Percentiles rank a stretch among this genome's conserved stretches.
phyloP scores from a whole-genome alignment of 2,113 vertebrate species.

The Gadus macrocephalus region DNA sequence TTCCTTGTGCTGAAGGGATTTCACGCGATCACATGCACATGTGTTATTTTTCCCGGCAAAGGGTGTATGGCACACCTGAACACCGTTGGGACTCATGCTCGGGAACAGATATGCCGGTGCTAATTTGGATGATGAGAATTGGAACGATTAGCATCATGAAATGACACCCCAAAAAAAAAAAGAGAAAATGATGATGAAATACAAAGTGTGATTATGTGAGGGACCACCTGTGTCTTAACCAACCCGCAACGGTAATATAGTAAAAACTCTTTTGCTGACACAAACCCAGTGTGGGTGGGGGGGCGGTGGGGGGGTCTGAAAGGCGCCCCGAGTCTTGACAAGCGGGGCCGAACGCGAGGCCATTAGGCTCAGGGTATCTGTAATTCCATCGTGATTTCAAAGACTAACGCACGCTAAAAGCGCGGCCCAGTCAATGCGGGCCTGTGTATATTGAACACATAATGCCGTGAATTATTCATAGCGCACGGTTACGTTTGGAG shows the following conservation, averaged over 20 bases:
- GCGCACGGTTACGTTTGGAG: slow-evolving; percentile 69
- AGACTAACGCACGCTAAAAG: slow-evolving; percentile 62
- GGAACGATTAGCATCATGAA: too few relatives aligned
- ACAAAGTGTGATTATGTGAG: slow-evolving; percentile 9
- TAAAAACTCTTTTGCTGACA: slow-evolving; percentile 26
- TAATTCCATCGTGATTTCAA: slow-evolving; percentile 58
- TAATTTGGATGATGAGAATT: neutral
- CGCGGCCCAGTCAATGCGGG: slow-evolving; percentile 58
- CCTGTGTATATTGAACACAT: slow-evolving; percentile 68
- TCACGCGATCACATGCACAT: too few relatives aligned
- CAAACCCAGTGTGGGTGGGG: neutral
- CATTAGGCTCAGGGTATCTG: slow-evolving; percentile 58
- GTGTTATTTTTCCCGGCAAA: too few relatives aligned
- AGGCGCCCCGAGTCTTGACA: slow-evolving; percentile 20
- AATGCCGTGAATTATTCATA: slow-evolving; percentile 74
- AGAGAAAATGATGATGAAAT: too few relatives aligned
- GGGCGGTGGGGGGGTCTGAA: slow-evolving; percentile 10
- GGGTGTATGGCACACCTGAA: too few relatives aligned
- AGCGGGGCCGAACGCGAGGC: slow-evolving; percentile 45
- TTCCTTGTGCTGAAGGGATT: too few relatives aligned
- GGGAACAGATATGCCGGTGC: neutral
- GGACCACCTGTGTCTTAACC: slow-evolving; percentile 30
- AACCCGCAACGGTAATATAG: slow-evolving; percentile 4
- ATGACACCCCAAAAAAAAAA: too few relatives aligned
- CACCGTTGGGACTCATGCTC: too few relatives aligned